A percentile compares a stretch with the other conserved stretches of the same genome.
phyloP scores from a whole-genome alignment of 2,113 vertebrate genomes.

The Cryptoleucopteryx plumbea region DNA sequence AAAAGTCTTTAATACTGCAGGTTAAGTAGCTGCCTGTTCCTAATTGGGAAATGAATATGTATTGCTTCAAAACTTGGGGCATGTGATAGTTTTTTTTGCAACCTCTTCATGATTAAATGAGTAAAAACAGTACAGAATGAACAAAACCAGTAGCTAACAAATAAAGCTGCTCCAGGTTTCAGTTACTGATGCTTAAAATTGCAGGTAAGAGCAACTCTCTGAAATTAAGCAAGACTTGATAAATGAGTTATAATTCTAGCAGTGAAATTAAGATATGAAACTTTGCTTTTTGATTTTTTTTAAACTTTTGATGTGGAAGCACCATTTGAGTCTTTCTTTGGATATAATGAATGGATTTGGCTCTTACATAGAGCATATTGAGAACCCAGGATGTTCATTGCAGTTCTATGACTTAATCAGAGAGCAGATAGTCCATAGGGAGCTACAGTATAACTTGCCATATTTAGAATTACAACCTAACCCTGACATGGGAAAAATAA shows the following conservation, averaged over 20 bases:
- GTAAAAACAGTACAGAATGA: not conserved
- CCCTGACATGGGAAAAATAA: not conserved
- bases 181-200: not conserved
- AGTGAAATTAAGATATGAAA: not conserved
- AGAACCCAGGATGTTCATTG: not conserved
- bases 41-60: not conserved
- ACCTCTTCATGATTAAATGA: not conserved
- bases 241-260: not conserved
- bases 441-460: not conserved
- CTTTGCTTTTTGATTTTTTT: not conserved
- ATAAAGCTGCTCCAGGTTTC: not conserved
- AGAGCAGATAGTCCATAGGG: not conserved
- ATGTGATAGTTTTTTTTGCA: not conserved
- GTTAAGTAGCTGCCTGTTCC: conserved; percentile 28
- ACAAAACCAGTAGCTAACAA: not conserved
- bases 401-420: not conserved
- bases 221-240: not conserved
- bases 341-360: not conserved
- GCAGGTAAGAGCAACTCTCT: not conserved
- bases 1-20: not conserved
- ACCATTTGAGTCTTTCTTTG: not conserved
- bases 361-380: not conserved
- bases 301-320: not conserved
- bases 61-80: not conserved
- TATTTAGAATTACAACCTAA: not conserved